A percentile compares a stretch with the other conserved stretches of the same genome.
phyloP scores from a whole-genome alignment of 2,113 vertebrate genomes.

The Pithys albifrons region DNA sequence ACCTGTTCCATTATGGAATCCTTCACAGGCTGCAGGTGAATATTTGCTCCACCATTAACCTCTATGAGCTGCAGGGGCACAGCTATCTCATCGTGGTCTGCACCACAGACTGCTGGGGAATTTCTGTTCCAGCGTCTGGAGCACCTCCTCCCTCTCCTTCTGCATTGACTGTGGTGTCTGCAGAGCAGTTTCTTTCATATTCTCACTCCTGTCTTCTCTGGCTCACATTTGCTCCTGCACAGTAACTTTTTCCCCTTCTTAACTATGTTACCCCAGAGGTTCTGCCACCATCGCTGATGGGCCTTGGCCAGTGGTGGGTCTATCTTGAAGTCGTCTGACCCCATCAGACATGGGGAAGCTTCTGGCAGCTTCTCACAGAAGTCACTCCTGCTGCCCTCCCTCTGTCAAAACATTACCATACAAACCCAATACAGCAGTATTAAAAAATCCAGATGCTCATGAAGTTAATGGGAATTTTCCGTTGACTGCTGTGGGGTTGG shows the following conservation, averaged over 20 bases:
- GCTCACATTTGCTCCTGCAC: not conserved
- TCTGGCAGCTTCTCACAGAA: not conserved
- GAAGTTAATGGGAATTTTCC: not conserved
- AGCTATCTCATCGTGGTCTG: not conserved
- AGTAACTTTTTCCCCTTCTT: not conserved
- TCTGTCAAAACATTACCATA: not conserved
- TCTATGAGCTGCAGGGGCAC: not conserved
- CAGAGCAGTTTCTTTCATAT: not conserved
- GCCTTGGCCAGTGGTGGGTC: not conserved
- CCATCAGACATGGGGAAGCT: not conserved
- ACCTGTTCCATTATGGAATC: not conserved
- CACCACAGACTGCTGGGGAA: not conserved
- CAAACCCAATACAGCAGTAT: not conserved
- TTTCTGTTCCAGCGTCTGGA: not conserved
- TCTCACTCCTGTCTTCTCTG: not conserved
- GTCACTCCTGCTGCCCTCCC: not conserved
- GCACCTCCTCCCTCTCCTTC: not conserved
- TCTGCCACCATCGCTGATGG: not conserved
- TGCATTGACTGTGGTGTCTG: not conserved
- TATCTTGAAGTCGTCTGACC: not conserved
- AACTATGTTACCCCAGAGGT: not conserved
- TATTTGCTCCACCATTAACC: not conserved
- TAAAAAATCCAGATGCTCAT: not conserved
- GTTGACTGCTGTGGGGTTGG: not conserved
- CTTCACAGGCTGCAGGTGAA: not conserved